Percentiles rank a stretch among this genome's conserved stretches.
These are phyloP conservation scores for Potamarius usumacintae DNA, from an alignment of 2,113 vertebrate species.

Conservation along the genomic window DNA sequence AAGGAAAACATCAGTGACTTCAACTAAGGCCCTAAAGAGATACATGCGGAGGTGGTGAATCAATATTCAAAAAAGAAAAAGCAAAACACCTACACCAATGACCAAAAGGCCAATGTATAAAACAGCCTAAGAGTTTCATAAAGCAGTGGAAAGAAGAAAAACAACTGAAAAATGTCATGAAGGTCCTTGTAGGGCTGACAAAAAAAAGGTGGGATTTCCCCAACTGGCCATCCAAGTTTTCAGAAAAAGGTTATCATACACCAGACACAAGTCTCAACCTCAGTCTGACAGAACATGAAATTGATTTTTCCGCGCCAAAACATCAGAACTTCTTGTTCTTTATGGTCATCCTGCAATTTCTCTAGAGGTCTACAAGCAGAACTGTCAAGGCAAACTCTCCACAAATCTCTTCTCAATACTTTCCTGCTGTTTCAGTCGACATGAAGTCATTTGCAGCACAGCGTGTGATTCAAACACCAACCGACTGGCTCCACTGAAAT, in stretches of 20 bases:
- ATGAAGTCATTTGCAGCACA: conserved; percentile 49
- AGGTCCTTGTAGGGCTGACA: neutral
- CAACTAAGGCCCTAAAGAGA: neutral
- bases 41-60: neutral
- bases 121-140: neutral
- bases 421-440: neutral
- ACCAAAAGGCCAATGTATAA: neutral
- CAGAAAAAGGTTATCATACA: neutral
- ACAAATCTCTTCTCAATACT: neutral
- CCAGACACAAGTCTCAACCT: neutral
- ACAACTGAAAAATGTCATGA: too few species aligned
- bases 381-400: conserved; percentile 19
- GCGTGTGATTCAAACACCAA: conserved; percentile 36
- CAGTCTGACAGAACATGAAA: neutral
- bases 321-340: neutral
- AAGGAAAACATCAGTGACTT: neutral
- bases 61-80: neutral
- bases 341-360: conserved; percentile 7
- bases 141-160: neutral
- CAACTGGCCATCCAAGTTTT: neutral
- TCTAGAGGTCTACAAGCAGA: conserved; percentile 4
- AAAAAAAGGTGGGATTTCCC: neutral
- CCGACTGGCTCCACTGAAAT: conserved; percentile 49
- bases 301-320: neutral
- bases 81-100: neutral